Conservation (phyloP, 37 sponge, comb jelly and placozoan genomes). For the Tethya wilhelma region DNA sequence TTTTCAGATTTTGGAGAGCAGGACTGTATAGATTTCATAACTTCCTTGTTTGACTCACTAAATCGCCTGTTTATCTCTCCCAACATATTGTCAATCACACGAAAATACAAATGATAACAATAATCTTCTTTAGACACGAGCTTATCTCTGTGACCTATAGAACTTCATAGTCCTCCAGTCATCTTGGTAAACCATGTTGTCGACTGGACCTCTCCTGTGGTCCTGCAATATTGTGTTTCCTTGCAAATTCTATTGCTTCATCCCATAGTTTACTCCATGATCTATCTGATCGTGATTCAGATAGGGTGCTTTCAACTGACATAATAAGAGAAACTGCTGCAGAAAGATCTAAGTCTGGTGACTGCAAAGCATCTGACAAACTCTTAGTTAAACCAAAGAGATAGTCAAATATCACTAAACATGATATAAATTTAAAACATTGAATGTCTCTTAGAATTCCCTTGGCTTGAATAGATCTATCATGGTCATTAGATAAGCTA, state of each 20-base stretch:
- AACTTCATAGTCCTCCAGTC: neutral
- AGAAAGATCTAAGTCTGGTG: neutral
- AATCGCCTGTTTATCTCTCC: neutral
- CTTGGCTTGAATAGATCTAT: neutral
- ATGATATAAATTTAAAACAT: neutral
- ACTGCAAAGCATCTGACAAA: no score
- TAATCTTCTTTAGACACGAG: neutral
- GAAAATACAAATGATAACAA: no score
- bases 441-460: neutral
- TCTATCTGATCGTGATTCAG: neutral
- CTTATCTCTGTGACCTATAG: neutral
- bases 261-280: slow-evolving; percentile 1
- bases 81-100: neutral
- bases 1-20: neutral
- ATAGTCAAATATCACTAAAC: slow-evolving; percentile 1
- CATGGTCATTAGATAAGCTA: neutral
- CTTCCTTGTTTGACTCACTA: neutral
- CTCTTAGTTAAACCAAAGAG: neutral
- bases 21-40: neutral
- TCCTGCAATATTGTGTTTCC: neutral
- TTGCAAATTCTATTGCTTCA: neutral
- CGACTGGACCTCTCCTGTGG: neutral
- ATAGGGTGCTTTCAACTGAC: neutral
- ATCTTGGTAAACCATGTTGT: neutral
- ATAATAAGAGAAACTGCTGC: neutral